These are phyloP conservation scores for Drosophila percnosoma DNA, from an alignment of 2,888 invertebrate species.

Conservation along the genomic window DNA sequence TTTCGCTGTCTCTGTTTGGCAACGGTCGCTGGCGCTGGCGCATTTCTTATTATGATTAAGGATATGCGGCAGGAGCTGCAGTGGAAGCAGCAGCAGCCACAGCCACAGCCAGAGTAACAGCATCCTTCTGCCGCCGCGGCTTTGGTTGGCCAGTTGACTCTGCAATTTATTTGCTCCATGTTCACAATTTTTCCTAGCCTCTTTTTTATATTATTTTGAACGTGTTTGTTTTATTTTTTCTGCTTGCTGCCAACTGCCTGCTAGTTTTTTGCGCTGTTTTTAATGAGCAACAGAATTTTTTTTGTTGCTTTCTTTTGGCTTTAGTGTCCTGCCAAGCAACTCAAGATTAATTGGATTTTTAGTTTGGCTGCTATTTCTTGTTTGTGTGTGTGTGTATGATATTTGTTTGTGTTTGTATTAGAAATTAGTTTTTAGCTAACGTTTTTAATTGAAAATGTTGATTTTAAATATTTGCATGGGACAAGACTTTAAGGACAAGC, in stretches of 20 bases:
- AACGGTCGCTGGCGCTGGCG: constrained; percentile 69
- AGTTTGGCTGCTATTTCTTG: constrained; percentile 38
- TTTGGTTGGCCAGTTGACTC: constrained; percentile 63
- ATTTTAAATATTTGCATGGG: constrained; percentile 47
- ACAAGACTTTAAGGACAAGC: constrained; percentile 22
- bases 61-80: constrained; percentile 58
- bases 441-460: constrained; percentile 61
- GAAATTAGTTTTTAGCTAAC: constrained; percentile 73
- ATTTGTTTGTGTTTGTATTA: constrained; percentile 71
- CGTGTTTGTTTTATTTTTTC: constrained; percentile 38
- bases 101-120: constrained; percentile 20
- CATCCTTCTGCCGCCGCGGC: constrained; percentile 50
- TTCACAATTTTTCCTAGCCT: constrained; percentile 25
- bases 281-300: constrained; percentile 58
- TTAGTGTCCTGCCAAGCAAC: constrained; percentile 58
- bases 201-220: constrained; percentile 6
- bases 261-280: constrained; percentile 59
- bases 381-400: constrained; percentile 20
- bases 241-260: constrained; percentile 59
- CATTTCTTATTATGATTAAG: constrained; percentile 82
- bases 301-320: constrained; percentile 12
- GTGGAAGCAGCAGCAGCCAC: constrained; percentile 40
- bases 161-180: constrained; percentile 66
- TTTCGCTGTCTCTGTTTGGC: constrained; percentile 79
- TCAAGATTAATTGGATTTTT: constrained; percentile 77